Evolutionary conservation across 2,113 vertebrate species (phyloP).

Genomic region (Ctenomys sociabilis): DNA sequence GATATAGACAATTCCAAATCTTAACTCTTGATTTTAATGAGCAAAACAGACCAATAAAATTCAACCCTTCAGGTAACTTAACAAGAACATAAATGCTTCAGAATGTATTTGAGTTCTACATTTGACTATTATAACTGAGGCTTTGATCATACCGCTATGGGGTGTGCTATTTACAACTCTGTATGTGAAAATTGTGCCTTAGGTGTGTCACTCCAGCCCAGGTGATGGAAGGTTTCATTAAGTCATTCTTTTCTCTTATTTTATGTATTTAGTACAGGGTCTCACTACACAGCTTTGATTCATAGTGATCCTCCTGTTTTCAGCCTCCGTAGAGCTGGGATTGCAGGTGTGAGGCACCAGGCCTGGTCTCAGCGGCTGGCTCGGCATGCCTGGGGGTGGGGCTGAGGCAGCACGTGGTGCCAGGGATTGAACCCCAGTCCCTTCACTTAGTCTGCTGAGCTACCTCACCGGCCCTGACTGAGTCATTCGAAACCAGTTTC

Average conservation of each 20-base stretch:
- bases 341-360: no score
- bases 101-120: constrained; percentile 16
- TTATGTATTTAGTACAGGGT: no score
- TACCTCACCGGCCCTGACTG: background rate
- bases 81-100: constrained; percentile 40
- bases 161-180: background rate
- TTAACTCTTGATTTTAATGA: constrained; percentile 39
- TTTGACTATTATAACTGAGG: background rate
- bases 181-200: background rate
- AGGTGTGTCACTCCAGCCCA: background rate
- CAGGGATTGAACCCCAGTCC: no score
- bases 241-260: background rate
- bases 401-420: no score
- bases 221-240: background rate
- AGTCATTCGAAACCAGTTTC: background rate
- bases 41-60: constrained; percentile 56
- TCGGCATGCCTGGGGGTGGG: no score
- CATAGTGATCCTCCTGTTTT: no score
- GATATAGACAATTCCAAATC: constrained; percentile 10
- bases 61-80: constrained; percentile 36
- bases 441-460: no score
- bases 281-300: no score
- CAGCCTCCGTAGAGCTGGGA: no score
- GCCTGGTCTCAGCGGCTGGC: no score
- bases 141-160: background rate